Evolutionary conservation across 2,797 vertebrate species (phyloP).

Genomic region (Lophotriccus pileatus): DNA sequence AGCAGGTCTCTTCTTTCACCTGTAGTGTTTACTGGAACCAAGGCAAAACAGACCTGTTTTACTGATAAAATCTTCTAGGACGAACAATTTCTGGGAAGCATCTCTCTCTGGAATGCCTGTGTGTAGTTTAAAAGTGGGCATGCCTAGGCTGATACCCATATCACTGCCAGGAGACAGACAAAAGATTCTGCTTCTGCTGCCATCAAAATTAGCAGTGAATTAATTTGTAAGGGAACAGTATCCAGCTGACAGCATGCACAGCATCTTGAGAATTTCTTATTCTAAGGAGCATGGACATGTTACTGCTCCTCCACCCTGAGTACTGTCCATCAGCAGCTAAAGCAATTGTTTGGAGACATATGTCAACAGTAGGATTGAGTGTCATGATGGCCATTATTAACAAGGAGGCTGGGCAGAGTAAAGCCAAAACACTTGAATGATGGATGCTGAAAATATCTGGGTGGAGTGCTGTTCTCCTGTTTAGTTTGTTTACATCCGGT

Average conservation of each 20-base stretch:
- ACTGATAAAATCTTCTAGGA: neutral
- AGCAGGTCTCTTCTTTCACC: neutral
- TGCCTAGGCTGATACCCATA: neutral
- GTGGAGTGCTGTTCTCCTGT: neutral
- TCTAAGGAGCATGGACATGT: neutral
- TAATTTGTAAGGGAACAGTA: neutral
- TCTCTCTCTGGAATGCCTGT: neutral
- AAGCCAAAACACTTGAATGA: neutral
- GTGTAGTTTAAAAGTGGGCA: neutral
- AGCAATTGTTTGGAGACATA: neutral
- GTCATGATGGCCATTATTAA: neutral
- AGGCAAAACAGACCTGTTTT: neutral
- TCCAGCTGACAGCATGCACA: neutral
- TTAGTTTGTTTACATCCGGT: neutral
- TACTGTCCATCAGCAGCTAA: neutral
- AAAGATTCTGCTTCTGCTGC: neutral
- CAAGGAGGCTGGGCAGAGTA: neutral
- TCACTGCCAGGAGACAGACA: neutral
- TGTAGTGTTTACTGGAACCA: neutral
- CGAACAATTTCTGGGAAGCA: neutral
- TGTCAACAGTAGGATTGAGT: neutral
- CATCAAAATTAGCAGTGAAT: slow-evolving; percentile 1
- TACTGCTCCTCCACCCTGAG: neutral
- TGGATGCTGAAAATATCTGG: neutral
- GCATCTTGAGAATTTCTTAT: neutral